Percentiles rank a stretch among this genome's conserved stretches.
phyloP scores from a whole-genome alignment of 1,140 invertebrate genomes.

The Anastrepha ludens region DNA sequence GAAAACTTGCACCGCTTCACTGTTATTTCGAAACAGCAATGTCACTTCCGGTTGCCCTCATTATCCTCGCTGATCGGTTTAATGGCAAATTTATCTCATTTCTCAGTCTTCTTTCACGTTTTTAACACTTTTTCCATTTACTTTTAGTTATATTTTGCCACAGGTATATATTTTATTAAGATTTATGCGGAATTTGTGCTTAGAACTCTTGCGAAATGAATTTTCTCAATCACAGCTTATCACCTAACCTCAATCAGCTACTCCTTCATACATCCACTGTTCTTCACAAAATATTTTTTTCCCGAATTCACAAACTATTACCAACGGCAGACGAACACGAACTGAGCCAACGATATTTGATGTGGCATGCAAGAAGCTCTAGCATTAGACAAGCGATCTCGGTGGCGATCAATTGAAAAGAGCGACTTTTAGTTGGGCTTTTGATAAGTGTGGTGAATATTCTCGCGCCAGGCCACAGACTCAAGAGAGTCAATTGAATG shows the following conservation, averaged over 20 bases:
- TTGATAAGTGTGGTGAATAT: conserved; percentile 31
- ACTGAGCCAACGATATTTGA: conserved; percentile 29
- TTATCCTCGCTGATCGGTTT: neutral
- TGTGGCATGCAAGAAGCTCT: conserved; percentile 21
- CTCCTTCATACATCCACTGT: neutral
- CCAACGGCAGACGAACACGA: conserved; percentile 40
- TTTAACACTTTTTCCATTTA: neutral
- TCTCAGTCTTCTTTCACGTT: neutral
- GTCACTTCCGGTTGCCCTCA: conserved; percentile 29
- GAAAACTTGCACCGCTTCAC: neutral
- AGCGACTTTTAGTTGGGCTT: neutral
- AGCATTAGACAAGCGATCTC: neutral
- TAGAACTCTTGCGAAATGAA: neutral
- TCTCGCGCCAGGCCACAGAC: neutral
- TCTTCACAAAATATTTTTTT: conserved; percentile 16
- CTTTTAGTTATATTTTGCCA: neutral
- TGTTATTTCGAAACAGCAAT: neutral
- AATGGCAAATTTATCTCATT: neutral
- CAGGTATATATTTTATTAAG: neutral
- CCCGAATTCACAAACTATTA: conserved; percentile 20
- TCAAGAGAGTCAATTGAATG: no score
- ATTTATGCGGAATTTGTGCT: neutral
- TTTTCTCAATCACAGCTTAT: conserved; percentile 27
- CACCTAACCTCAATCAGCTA: conserved; percentile 35
- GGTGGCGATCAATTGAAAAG: conserved; percentile 2